Evolutionary conservation across 2,797 vertebrate genomes (phyloP), one percentile per base, ranked within the genome.

Genomic region (Avahi laniger): DNA sequence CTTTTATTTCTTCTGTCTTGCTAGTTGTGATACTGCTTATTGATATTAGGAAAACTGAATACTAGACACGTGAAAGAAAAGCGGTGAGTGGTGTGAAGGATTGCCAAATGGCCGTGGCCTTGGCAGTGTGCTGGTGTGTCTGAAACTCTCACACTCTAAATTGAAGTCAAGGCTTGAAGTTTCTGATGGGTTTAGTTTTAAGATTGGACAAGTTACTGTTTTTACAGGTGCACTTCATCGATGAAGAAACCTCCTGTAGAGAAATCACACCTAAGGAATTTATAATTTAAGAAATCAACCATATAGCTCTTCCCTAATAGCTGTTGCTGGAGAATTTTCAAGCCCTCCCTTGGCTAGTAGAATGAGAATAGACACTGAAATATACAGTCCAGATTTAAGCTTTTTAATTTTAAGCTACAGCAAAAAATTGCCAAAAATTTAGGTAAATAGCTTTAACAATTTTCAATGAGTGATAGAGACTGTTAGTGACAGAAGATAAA

Each of bases 231-330:
- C 7, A 72, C 26, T 76, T 85, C 67, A 48, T 69, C 87, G 48
- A 70, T 63, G 57, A 90, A 84, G 43, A 94, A 50, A 63, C n/a
- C 81, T 91, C 28, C 78, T 86, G 0, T 28, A 54, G 41, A 90
- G 67, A 52, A 91, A 78, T 83, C 61, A 52, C 28, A 89, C 18
- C 33, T 46, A 41, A 20, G 2, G 26, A 73, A 4, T 89, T 82
- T 14, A 30, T 89, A 79, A 89, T 54, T 79, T 96, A 73, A 72
- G 84, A 96, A 84, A 87, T 65, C 72, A 70, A 33, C 12, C 67
- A 33, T 30, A 1, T 84, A 26, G 54, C 11, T 83, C 57, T 33
- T 83, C 65, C 30, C 15, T 50, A 8, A 30, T 81, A 69, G 33
- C 35, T 86, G 78, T 85, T 38, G 38, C 24, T 86, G 20, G 75